Base-by-base conservation (phyloP, 2,888 invertebrate species). In the Trilocha varians region DNA sequence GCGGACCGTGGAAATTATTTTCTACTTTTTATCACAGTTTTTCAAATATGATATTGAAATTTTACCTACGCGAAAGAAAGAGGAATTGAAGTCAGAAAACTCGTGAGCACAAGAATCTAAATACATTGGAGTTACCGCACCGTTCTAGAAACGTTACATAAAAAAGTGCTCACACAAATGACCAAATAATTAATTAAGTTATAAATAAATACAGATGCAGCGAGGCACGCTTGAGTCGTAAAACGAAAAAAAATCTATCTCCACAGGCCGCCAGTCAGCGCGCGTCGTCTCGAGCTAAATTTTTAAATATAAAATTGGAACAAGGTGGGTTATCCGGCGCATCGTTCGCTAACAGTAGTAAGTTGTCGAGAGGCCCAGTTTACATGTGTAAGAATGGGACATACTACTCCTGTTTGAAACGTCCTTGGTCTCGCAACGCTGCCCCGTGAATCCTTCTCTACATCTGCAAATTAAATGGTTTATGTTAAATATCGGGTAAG, bases 361-460 rank as follows among this genome's bases (percentile, higher is more conserved):
- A 78, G 90, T 91, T 80, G 89, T 90, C 70, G 90, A 91, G 72
- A 91, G 88, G 84, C 92, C 92, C 87, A 91, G 88, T 88, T 90
- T 91, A 91, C 92, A 92, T 84, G 90, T 89, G 87, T 89, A 91
- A 80, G 90, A 88, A 84, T 88, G 89, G 91, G 91, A 92, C 92
- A 90, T 92, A 92, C 92, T 92, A 88, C 91, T 90, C 71, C 79
- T 78, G 74, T 89, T 89, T 78, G 89, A 89, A 70, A 91, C 90
- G 80, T 91, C 90, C 90, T 94, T 93, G 78, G 89, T 90, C 84
- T 92, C 92, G 86, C 94, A 94, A 67, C 92, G 89, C 73, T 89
- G 89, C 66, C 93, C 93, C 72, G 89, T 90, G 89, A 90, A 93
- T 69, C 92, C 93, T 74, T 92, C 91, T 59, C 91, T 90, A 83